Base-by-base conservation (phyloP, 2,113 vertebrate species). In the Lota lota region DNA sequence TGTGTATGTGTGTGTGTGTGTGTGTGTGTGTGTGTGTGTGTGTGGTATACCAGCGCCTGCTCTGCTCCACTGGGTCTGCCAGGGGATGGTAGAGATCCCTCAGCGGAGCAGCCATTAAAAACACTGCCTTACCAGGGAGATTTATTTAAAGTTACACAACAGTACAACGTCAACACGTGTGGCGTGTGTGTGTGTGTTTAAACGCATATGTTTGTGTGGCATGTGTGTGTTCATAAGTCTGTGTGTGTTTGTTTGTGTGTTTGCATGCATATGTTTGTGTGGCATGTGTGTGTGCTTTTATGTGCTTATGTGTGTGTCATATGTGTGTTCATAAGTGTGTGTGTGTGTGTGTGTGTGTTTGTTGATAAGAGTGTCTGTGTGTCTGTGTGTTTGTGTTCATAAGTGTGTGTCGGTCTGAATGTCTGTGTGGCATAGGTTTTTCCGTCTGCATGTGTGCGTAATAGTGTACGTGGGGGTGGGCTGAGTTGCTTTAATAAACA, bases 91-190 rank as follows among this genome's bases (percentile, higher is more conserved):
- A 76, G 76, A 77, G 80, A 85, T 36, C 71, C 80, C 83, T 81
- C 79, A 74, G 80, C 79, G 79, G 79, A 85, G 72, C 63, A 15
- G 63, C 70, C 76, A 73, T 76, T 84, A 71, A 84, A 81, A 85
- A 84, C 85, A 84, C 72, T 81, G 73, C 81, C 83, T 88, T 84
- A 79, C 80, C 81, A 80, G 70, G 75, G 81, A 80, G 78, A 82
- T 84, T 77, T 81, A 84, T 85, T 87, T 85, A 84, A 79, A 79
- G 81, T 76, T 71, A 69, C 77, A 79, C 65, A 66, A 70, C 53
- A 24, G 72, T 63, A 61, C 61, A 22, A 57, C 28, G 75, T 64
- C 40, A 33, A 47, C 51, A 61, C 14, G 15, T 70, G 5, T 62
- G 59, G 22, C 11, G 18, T 24, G 58, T 59, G 58, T 59, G 2